Evolutionary conservation across 1,140 invertebrate genomes (phyloP), one percentile per base, ranked within the genome.

Genomic region (Drosophila parvula): DNA sequence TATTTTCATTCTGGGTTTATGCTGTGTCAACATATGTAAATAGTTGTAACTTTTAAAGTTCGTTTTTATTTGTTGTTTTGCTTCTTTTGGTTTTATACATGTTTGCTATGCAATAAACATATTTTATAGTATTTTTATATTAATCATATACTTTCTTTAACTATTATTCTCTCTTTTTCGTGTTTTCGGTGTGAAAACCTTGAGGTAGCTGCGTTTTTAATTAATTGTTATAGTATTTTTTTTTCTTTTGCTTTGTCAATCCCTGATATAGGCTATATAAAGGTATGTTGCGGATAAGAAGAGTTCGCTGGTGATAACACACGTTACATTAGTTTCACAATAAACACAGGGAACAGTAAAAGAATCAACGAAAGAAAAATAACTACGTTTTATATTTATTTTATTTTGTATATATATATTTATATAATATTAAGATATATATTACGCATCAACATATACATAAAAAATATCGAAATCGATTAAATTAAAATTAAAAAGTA

Each of bases 61-160:
- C 28, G 36, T 27, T 79, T 82, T 84, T 84, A 80, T 83, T 83
- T 62, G 58, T 62, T 47, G 40, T 73, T 50, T 41, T 45, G 28
- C 38, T 51, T 71, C 2, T 57, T 43, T 51, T 44, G 14, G 41
- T 69, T 44, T 74, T 48, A 57, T 78, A 85, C 81, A 84, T 62
- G 47, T 84, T 85, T 84, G 81, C 81, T 85, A 85, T 81, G 81
- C 81, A 83, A 83, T 83, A 83, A 81, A 84, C 78, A 84, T 81
- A 78, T 80, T 64, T 65, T 73, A 80, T 74, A 77, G 60, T 38
- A 73, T 64, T 61, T 48, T 65, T 62, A 67, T 56, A 56, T 67
- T 59, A 64, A 38, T 79, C 38, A 74, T 75, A 69, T 27, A 51
- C 32, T 77, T 78, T 79, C 45, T 73, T 79, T 78, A 82, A 70